These are phyloP conservation scores for Elephantulus edwardii DNA, from an alignment of 2,113 vertebrate species.

Conservation along the genomic window DNA sequence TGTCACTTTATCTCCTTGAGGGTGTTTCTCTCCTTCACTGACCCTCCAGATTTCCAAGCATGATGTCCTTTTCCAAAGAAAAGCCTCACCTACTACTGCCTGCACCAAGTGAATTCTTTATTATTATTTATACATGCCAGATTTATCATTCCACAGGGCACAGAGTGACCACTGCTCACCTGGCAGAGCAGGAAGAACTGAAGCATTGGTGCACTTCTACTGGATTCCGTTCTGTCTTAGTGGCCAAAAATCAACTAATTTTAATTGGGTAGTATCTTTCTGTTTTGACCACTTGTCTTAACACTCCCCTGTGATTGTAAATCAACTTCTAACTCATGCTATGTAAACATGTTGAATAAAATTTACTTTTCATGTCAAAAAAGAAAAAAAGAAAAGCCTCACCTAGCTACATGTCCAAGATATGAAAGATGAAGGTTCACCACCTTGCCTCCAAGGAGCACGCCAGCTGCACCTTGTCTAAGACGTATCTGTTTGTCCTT, in stretches of 20 bases:
- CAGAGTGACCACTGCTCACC: conserved; percentile 85
- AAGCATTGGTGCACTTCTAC: conserved; percentile 89
- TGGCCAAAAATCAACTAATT: conserved; percentile 87
- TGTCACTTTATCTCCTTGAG: too few relatives aligned
- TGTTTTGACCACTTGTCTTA: conserved; percentile 90
- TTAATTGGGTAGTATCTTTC: conserved; percentile 90
- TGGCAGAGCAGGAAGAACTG: conserved; percentile 91
- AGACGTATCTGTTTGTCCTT: too few relatives aligned
- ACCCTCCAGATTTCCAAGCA: too few relatives aligned
- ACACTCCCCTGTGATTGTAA: conserved; percentile 93
- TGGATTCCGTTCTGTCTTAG: conserved; percentile 90
- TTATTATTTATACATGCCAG: conserved; percentile 88
- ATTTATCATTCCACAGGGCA: conserved; percentile 84
- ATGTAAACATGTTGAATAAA: conserved; percentile 95
- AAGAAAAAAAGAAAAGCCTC: too few relatives aligned
- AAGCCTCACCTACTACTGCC: too few relatives aligned
- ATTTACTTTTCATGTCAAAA: conserved; percentile 92
- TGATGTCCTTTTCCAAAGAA: too few relatives aligned
- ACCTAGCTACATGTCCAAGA: too few relatives aligned
- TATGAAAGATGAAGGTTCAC: too few relatives aligned
- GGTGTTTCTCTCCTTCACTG: too few relatives aligned
- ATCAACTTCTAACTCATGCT: conserved; percentile 89
- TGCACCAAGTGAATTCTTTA: conserved; percentile 91
- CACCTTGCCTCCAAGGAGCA: too few relatives aligned
- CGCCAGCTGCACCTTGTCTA: too few relatives aligned